Evolutionary conservation across 2,113 vertebrate genomes (phyloP), one percentile per base, ranked within the genome.

Genomic region (Notiomystis cincta): DNA sequence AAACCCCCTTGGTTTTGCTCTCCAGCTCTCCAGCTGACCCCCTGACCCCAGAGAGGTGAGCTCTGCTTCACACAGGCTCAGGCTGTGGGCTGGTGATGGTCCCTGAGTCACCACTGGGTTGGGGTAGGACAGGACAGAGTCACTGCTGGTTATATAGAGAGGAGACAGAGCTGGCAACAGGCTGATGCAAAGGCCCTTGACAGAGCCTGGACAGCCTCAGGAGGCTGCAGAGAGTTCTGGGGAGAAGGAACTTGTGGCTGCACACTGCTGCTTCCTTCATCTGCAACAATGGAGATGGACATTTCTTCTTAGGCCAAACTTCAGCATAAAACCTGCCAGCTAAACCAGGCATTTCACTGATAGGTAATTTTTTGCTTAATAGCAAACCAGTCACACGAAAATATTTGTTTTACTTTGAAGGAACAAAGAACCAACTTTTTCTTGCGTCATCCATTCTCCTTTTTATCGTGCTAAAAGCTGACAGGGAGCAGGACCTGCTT

Each of bases 181-280:
- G 33, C 69, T 51, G 31, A 48, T 66, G 2, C 1, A 3, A 60
- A 44, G 44, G 45, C 15, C 23, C 17, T 30, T 47, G 40, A 6
- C 50, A 77, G 30, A 67, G 47, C n/a, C 56, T 50, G 61, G 64
- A 10, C 33, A 35, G 11, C 27, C n/a, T 37, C 0, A 0, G 23
- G 61, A 78, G 20, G 42, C 42, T 90, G 42, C 16, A 54, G 56
- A 15, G 13, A 37, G 11, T 21, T 67, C 47, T 57, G 38, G 45
- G 40, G 40, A 61, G 51, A 77, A 83, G 45, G n/a, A 17, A 5
- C 17, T 12, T 37, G 37, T 31, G 21, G 7, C 1, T 2, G 11
- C 12, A 27, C 35, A 7, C 16, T 60, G 50, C 30, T 73, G 22
- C 28, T 80, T 77, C 50, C 71, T 81, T 53, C 35, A 40, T 33